Percentiles rank a stretch among this genome's conserved stretches.
These are phyloP conservation scores for Euwallacea similis DNA, from an alignment of 1,140 invertebrate species.

Conservation along the genomic window DNA sequence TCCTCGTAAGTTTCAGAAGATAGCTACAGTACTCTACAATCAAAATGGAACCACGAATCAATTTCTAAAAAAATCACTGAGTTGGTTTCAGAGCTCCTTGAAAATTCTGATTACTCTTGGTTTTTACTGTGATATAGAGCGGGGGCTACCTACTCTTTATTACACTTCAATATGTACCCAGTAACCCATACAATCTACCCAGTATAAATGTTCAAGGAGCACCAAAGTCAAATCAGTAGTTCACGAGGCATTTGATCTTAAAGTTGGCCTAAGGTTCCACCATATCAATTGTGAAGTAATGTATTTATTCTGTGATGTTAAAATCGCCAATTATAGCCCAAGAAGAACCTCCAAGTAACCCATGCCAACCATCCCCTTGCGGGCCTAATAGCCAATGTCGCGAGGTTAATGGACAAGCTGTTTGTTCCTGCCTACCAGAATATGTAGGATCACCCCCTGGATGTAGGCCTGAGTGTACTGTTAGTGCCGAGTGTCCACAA, in stretches of 20 bases:
- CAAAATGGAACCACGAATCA: no score
- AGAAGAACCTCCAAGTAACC: constrained; percentile 57
- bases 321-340: constrained; percentile 48
- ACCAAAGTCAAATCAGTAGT: no score
- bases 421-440: constrained; percentile 65
- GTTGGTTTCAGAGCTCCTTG: constrained; percentile 39
- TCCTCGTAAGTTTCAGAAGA: constrained; percentile 47
- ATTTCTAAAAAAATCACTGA: no score
- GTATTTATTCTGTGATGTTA: constrained; percentile 51
- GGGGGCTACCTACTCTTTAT: no score
- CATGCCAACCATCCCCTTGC: constrained; percentile 65
- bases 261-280: constrained; percentile 58
- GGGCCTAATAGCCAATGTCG: constrained; percentile 66
- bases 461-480: constrained; percentile 76
- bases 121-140: no score
- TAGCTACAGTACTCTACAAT: no score
- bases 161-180: no score
- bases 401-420: constrained; percentile 65
- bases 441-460: constrained; percentile 63
- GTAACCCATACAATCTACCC: no score
- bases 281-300: constrained; percentile 57
- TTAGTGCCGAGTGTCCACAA: constrained; percentile 74
- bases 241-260: constrained; percentile 74
- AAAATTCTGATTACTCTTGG: constrained; percentile 60
- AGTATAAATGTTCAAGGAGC: no score